These are phyloP conservation scores for Popillia japonica DNA, from an alignment of 1,140 invertebrate species.

Conservation along the genomic window DNA sequence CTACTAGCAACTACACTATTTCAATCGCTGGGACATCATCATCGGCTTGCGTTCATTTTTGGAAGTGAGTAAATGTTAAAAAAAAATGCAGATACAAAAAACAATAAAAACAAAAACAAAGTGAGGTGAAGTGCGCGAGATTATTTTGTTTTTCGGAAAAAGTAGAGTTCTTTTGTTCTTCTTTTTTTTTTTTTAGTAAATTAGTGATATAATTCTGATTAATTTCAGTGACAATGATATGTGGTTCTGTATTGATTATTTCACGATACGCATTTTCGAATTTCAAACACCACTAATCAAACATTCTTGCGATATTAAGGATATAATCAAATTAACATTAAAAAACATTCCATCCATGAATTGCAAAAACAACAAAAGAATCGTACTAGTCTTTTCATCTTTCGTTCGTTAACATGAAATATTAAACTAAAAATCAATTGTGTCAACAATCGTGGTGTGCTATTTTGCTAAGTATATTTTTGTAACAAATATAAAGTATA, in stretches of 20 bases:
- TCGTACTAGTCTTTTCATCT: not conserved
- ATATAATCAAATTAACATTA: constrained; percentile 23
- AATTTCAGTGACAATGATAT: constrained; percentile 53
- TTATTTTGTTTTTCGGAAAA: constrained; percentile 52
- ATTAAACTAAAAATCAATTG: not conserved
- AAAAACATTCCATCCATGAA: constrained; percentile 43
- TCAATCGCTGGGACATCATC: constrained; percentile 33
- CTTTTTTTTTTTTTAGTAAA: constrained; percentile 49
- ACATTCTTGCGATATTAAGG: constrained; percentile 12
- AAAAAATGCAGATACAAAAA: constrained; percentile 3
- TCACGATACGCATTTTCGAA: constrained; percentile 32
- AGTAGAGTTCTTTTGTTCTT: constrained; percentile 43
- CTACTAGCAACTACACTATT: constrained; percentile 34
- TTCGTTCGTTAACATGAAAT: constrained; percentile 8
- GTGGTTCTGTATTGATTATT: constrained; percentile 36
- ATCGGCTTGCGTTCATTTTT: constrained; percentile 37
- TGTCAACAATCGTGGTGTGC: constrained; percentile 48
- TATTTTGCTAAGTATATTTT: constrained; percentile 58
- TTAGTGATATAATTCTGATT: constrained; percentile 56
- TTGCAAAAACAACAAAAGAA: constrained; percentile 18
- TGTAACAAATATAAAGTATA: constrained; percentile 51
- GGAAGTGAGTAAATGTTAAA: constrained; percentile 25
- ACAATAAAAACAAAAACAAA: constrained; percentile 46
- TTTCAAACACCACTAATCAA: constrained; percentile 25
- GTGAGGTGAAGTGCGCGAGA: constrained; percentile 55